phyloP scores from a whole-genome alignment of 92 coral and sea anemone species.

The Diadumene lineata region DNA sequence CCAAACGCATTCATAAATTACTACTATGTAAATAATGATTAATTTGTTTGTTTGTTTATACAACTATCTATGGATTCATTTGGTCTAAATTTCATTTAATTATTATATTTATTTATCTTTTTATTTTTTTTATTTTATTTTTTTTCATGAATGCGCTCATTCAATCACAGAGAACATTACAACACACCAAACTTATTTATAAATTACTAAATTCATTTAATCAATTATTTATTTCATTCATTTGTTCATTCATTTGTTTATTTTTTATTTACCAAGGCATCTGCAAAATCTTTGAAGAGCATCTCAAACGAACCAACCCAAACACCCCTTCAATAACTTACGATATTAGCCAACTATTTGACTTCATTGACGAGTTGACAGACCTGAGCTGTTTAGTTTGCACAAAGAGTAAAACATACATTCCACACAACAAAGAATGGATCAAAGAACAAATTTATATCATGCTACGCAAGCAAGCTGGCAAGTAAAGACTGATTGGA shows the following conservation, averaged over 20 bases:
- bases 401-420: slow-evolving; percentile 63
- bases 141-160: too few species aligned
- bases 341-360: slow-evolving; percentile 96
- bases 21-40: too few species aligned
- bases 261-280: slow-evolving; percentile 54
- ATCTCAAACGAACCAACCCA: slow-evolving; percentile 89
- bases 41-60: too few species aligned
- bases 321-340: slow-evolving; percentile 95
- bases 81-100: too few species aligned
- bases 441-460: slow-evolving; percentile 91
- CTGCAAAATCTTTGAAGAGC: slow-evolving; percentile 97
- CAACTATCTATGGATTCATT: too few species aligned
- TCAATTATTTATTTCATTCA: too few species aligned
- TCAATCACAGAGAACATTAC: too few species aligned
- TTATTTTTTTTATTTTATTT: too few species aligned
- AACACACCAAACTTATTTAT: too few species aligned
- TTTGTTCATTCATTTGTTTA: background rate
- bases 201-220: too few species aligned
- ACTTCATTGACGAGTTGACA: slow-evolving; percentile 84
- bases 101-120: too few species aligned
- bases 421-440: slow-evolving; percentile 97
- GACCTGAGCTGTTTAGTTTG: slow-evolving; percentile 92
- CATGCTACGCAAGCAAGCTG: slow-evolving; percentile 96
- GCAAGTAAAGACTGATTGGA: slow-evolving; percentile 51
- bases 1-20: too few species aligned